Conservation (phyloP, 2,797 vertebrate species). For the Acanthopagrus latus region DNA sequence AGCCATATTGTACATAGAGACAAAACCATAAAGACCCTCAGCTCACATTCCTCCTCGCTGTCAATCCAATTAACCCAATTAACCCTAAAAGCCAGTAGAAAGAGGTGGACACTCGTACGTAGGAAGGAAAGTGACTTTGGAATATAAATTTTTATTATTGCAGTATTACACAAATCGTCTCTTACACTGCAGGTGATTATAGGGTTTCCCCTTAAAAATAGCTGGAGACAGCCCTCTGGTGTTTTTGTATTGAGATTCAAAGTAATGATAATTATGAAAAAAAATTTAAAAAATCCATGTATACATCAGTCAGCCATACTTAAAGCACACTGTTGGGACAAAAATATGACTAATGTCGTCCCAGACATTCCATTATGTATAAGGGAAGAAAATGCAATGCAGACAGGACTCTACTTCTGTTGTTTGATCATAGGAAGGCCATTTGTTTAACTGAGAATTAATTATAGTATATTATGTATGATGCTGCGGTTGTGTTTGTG, state of each 20-base stretch:
- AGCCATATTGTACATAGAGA: slow-evolving; percentile 89
- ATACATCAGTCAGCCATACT: slow-evolving; percentile 76
- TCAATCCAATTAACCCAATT: slow-evolving; percentile 70
- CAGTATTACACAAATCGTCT: slow-evolving; percentile 73
- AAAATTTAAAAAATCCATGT: slow-evolving; percentile 38
- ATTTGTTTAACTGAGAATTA: slow-evolving; percentile 72
- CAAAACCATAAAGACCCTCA: slow-evolving; percentile 83
- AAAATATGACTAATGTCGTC: slow-evolving; percentile 70
- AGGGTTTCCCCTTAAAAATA: slow-evolving; percentile 62
- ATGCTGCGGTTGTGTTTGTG: slow-evolving; percentile 73
- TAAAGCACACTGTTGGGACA: slow-evolving; percentile 83
- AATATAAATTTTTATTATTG: slow-evolving; percentile 76
- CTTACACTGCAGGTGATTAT: slow-evolving; percentile 56
- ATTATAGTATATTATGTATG: slow-evolving; percentile 74
- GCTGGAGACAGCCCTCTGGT: slow-evolving; percentile 59
- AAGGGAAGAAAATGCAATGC: slow-evolving; percentile 78
- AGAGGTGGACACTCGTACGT: slow-evolving; percentile 61
- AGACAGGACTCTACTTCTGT: slow-evolving; percentile 65
- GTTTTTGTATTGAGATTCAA: slow-evolving; percentile 76
- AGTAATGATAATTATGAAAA: slow-evolving; percentile 49
- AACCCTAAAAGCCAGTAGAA: slow-evolving; percentile 62
- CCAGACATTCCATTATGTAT: slow-evolving; percentile 82
- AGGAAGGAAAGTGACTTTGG: slow-evolving; percentile 68
- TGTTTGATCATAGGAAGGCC: slow-evolving; percentile 54
- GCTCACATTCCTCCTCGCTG: slow-evolving; percentile 65